Conservation (phyloP, 1,140 invertebrate genomes). For the Bombus turneri region DNA sequence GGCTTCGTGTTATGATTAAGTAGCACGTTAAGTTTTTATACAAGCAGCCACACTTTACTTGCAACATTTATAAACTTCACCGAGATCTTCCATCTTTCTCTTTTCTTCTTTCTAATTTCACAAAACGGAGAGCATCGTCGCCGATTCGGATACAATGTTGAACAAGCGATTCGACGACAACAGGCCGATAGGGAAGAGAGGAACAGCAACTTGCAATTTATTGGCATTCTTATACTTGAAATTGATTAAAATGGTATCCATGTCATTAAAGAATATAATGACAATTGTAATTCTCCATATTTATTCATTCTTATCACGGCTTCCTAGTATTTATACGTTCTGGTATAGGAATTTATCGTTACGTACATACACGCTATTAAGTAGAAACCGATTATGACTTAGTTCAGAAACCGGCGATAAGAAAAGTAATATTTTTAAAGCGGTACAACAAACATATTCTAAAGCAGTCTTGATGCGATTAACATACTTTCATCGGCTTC, state of each 20-base stretch:
- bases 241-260: background rate
- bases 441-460: background rate
- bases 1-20: conserved; percentile 18
- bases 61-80: background rate
- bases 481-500: no score
- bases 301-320: background rate
- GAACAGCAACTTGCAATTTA: background rate
- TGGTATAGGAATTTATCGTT: background rate
- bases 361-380: background rate
- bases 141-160: background rate
- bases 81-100: background rate
- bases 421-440: background rate
- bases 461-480: background rate
- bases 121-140: background rate
- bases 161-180: background rate
- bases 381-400: background rate
- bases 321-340: background rate
- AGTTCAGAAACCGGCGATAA: background rate
- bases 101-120: background rate
- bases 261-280: conserved; percentile 2
- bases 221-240: background rate
- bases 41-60: conserved; percentile 8
- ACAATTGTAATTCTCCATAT: background rate
- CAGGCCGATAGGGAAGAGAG: background rate
- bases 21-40: conserved; percentile 13